Base-by-base conservation (phyloP, 92 coral and sea anemone species). In the Montipora capitata region DNA sequence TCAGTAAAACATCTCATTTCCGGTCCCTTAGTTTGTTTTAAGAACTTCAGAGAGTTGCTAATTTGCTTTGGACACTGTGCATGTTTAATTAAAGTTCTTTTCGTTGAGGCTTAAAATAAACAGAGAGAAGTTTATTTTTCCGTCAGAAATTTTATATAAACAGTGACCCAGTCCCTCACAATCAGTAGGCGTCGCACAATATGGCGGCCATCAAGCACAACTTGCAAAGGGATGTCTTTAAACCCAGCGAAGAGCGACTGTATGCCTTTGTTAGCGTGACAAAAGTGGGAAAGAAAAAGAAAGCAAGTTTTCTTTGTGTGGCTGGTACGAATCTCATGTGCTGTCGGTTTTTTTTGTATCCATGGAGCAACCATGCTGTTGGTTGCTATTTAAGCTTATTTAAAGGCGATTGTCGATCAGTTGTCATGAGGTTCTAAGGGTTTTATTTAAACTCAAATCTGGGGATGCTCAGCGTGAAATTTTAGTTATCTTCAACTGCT, bases 191-290 rank as follows among this genome's bases (percentile, higher is more conserved):
- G 52, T 9, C 18, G 76, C 11, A 11, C 67, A 10, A 43, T 59
- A 97, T 97, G 99, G 98, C 99, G 76, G 99, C 99, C 63, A 92
- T 98, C 85, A 98, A 96, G 90, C 98, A 95, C 77, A 96, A 95
- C 65, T 79, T 98, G 74, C 99, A 98, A 87, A 94, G 94, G 84
- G 99, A 98, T 57, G 93, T 98, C 18, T 98, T 98, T 79, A 96
- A 98, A 78, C 99, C 98, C 14, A 92, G 94, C 88, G 99, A 96
- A 83, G 99, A 98, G 81, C 93, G 98, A 27, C 92, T 97, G 8
- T 93, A 92, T 82, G 99, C 98, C 5, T 96, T 98, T 12, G 98
- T 96, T 42, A 96, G 92, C 86, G 99, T 98, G 2, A 96, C 98
- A 44, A 98, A 96, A 93, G 98, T 91, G 40, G 99, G 99, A 4